phyloP scores from a whole-genome alignment of 2,797 vertebrate species.

The Picus viridis region DNA sequence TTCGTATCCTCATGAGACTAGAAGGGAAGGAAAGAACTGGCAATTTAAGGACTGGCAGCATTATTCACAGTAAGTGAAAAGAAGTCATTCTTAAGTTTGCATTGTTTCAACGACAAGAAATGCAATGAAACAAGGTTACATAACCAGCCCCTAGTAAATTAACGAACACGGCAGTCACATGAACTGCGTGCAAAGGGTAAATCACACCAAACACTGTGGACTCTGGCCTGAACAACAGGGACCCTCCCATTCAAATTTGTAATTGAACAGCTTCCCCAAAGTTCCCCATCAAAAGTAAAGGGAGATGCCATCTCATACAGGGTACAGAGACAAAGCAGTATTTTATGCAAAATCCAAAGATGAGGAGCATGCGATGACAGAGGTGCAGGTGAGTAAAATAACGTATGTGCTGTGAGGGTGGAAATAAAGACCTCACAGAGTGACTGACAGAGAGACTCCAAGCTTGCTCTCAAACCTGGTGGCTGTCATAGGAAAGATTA shows the following conservation, averaged over 20 bases:
- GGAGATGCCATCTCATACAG: not conserved
- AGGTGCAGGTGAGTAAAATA: not conserved
- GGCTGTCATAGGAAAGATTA: not conserved
- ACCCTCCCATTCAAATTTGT: not conserved
- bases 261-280: not conserved
- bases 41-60: not conserved
- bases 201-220: not conserved
- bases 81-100: not conserved
- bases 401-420: not conserved
- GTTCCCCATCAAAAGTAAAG: not conserved
- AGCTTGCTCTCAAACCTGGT: not conserved
- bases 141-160: not conserved
- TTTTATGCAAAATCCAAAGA: not conserved
- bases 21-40: not conserved
- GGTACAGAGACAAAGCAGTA: not conserved
- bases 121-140: not conserved
- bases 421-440: not conserved
- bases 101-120: not conserved
- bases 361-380: fast-evolving
- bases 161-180: not conserved
- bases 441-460: not conserved
- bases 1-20: not conserved
- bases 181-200: not conserved
- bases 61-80: not conserved
- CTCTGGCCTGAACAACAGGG: not conserved